These are phyloP conservation scores for Solenodon paradoxus DNA, from an alignment of 2,113 vertebrate species.

Conservation along the genomic window DNA sequence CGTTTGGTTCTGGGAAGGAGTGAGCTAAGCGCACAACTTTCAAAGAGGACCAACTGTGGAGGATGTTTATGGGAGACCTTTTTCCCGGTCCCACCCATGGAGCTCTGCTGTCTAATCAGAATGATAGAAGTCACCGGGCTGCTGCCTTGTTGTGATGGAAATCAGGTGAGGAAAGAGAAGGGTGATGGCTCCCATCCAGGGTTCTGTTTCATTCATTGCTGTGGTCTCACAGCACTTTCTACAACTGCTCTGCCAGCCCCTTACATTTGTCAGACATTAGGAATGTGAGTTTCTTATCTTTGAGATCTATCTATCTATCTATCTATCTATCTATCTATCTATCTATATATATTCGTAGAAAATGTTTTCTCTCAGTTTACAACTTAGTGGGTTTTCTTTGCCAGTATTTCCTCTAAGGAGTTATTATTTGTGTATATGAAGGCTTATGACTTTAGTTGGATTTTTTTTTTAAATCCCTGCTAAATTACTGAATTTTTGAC, in stretches of 20 bases:
- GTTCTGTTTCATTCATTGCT: not conserved
- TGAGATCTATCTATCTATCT: no score
- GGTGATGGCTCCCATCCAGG: not conserved
- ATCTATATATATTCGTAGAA: no score
- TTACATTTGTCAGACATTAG: not conserved
- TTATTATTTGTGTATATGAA: not conserved
- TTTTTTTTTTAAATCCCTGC: not conserved
- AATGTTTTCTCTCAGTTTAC: not conserved
- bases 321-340: no score
- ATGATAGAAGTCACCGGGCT: not conserved
- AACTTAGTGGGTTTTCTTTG: not conserved
- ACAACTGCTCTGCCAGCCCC: not conserved
- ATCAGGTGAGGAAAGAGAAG: not conserved
- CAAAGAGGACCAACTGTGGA: not conserved
- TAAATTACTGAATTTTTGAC: not conserved
- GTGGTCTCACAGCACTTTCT: not conserved
- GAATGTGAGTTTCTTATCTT: not conserved
- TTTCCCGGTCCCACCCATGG: constrained; percentile 25
- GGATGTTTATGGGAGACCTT: constrained; percentile 35
- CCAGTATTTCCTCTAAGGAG: not conserved
- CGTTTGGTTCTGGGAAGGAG: not conserved
- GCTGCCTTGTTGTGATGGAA: not conserved
- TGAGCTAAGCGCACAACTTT: not conserved
- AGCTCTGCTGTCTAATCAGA: constrained; percentile 38
- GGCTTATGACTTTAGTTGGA: not conserved